phyloP scores from a whole-genome alignment of 2,113 vertebrate species.

The Hassar affinis region DNA sequence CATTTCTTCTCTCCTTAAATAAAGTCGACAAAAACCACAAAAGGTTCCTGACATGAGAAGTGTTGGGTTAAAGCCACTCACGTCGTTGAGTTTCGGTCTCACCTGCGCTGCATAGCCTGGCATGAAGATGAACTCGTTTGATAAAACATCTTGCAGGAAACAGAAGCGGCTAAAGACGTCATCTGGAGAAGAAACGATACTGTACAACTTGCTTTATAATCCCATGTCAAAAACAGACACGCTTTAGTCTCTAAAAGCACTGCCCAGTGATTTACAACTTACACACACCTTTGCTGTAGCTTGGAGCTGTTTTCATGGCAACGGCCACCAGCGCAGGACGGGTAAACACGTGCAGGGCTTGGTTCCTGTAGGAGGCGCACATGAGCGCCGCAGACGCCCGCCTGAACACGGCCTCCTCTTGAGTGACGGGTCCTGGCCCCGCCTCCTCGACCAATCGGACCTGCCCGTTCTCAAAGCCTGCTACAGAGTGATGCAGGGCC shows the following conservation, averaged over 20 bases:
- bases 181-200: conserved; percentile 70
- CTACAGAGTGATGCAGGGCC: conserved; percentile 76
- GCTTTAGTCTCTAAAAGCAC: background rate
- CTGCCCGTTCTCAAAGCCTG: conserved; percentile 61
- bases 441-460: conserved; percentile 73
- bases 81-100: conserved; percentile 44
- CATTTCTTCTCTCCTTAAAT: background rate
- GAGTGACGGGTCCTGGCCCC: conserved; percentile 53
- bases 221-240: too few relatives aligned
- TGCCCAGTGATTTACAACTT: background rate
- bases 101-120: conserved; percentile 82
- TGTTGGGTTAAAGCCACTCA: background rate
- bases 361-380: conserved; percentile 88
- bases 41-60: background rate
- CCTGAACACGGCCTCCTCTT: conserved; percentile 69
- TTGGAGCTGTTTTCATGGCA: conserved; percentile 71
- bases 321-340: conserved; percentile 82
- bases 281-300: conserved; percentile 75
- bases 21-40: background rate
- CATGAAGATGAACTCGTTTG: conserved; percentile 88
- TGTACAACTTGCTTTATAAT: background rate
- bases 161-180: conserved; percentile 80
- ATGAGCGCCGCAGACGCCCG: conserved; percentile 74
- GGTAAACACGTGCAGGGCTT: conserved; percentile 82
- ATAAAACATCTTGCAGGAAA: conserved; percentile 83